These are phyloP conservation scores for Chaetorhynchus papuensis DNA, from an alignment of 2,113 vertebrate genomes.

Conservation along the genomic window DNA sequence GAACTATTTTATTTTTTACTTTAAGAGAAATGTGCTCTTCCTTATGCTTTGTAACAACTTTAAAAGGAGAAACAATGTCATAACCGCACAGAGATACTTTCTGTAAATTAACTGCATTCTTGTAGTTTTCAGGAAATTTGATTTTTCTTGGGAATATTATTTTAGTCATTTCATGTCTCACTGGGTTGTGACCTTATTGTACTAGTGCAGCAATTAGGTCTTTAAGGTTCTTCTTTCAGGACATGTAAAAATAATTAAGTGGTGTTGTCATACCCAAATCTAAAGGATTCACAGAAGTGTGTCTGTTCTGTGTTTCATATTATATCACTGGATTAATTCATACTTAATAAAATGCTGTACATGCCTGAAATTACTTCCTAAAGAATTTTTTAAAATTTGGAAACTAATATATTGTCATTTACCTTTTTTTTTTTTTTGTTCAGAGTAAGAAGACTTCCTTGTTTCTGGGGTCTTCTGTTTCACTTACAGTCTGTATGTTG, in stretches of 20 bases:
- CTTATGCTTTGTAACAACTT: neutral
- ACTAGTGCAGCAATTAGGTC: neutral
- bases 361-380: neutral
- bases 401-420: neutral
- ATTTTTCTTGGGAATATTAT: conserved; percentile 26
- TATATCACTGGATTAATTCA: neutral
- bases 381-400: neutral
- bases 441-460: neutral
- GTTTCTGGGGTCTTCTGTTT: neutral
- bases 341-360: neutral
- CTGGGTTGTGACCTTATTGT: neutral
- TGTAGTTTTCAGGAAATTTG: conserved; percentile 18
- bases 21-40: neutral
- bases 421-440: neutral
- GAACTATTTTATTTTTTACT: neutral
- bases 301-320: neutral
- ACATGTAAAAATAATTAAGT: neutral
- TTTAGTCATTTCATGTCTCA: neutral
- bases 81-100: neutral
- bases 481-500: neutral
- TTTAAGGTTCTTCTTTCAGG: neutral
- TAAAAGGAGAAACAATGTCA: neutral
- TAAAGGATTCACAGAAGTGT: neutral
- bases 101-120: neutral
- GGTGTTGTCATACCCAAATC: neutral